Conservation (phyloP, 2,113 vertebrate species). For the Orthonyx spaldingii region DNA sequence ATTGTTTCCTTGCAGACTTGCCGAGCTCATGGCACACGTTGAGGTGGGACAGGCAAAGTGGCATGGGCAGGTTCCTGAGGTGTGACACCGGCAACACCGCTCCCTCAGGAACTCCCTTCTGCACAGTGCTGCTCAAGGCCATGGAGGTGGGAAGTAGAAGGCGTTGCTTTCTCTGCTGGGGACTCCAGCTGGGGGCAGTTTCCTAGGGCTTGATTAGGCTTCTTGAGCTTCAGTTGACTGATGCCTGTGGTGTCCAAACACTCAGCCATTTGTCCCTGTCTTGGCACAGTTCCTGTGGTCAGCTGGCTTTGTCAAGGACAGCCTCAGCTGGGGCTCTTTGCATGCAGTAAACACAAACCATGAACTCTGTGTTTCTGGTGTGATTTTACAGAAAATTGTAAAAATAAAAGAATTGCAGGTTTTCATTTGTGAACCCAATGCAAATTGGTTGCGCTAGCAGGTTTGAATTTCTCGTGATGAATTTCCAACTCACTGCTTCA, state of each 20-base stretch:
- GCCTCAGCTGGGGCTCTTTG: neutral
- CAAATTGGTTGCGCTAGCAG: neutral
- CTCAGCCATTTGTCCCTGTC: neutral
- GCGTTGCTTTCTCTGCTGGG: neutral
- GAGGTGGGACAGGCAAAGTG: neutral
- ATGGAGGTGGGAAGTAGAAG: neutral
- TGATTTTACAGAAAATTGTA: neutral
- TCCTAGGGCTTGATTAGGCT: neutral
- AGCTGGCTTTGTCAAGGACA: neutral
- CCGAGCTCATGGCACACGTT: accelerated
- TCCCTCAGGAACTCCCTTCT: neutral
- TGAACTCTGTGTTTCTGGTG: neutral
- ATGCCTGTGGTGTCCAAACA: neutral
- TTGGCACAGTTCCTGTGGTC: neutral
- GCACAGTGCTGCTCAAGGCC: neutral
- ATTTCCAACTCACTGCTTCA: neutral
- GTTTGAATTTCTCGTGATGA: neutral
- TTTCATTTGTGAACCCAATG: neutral
- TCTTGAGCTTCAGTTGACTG: neutral
- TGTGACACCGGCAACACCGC: neutral
- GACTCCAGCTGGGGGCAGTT: neutral
- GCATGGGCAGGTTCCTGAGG: neutral
- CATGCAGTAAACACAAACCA: neutral
- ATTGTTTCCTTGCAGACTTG: neutral
- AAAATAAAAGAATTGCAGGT: neutral